Conservation (phyloP, 1,140 invertebrate species). For the Dinoponera quadriceps region DNA sequence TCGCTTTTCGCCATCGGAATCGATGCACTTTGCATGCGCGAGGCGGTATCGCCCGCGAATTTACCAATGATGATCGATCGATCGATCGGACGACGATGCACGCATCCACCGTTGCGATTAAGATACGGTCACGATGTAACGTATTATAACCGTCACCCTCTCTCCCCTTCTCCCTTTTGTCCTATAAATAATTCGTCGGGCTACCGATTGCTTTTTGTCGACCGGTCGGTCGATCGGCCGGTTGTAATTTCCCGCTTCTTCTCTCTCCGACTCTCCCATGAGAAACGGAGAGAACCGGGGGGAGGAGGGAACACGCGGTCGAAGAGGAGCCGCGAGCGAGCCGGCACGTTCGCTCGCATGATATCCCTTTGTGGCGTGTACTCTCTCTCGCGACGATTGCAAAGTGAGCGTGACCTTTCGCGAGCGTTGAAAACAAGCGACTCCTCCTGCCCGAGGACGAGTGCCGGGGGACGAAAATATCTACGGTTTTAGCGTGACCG, state of each 20-base stretch:
- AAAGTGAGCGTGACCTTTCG: slow-evolving; percentile 21
- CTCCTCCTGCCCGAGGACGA: not conserved
- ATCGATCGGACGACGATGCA: not conserved
- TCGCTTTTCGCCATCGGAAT: slow-evolving; percentile 74
- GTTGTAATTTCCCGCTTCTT: too few relatives aligned
- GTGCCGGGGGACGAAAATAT: slow-evolving; percentile 25
- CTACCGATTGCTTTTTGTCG: slow-evolving; percentile 17
- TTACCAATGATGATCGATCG: slow-evolving; percentile 24
- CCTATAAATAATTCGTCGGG: slow-evolving; percentile 34
- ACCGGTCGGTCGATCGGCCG: not conserved
- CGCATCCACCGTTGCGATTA: not conserved
- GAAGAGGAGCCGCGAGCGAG: not conserved
- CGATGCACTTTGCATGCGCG: slow-evolving; percentile 80
- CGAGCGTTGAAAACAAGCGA: slow-evolving; percentile 29
- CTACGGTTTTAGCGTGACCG: slow-evolving; percentile 28
- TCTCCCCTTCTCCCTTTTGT: not conserved
- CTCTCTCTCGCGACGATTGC: slow-evolving; percentile 35
- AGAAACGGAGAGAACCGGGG: not conserved
- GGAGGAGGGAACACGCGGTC: not conserved
- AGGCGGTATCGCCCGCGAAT: slow-evolving; percentile 34
- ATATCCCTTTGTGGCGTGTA: slow-evolving; percentile 11
- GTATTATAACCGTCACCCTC: not conserved
- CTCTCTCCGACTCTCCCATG: not conserved
- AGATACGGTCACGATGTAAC: not conserved
- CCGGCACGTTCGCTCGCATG: slow-evolving; percentile 21